Evolutionary conservation across 2,797 vertebrate genomes (phyloP), one percentile per base, ranked within the genome.

Genomic region (Sebastes glaucus): DNA sequence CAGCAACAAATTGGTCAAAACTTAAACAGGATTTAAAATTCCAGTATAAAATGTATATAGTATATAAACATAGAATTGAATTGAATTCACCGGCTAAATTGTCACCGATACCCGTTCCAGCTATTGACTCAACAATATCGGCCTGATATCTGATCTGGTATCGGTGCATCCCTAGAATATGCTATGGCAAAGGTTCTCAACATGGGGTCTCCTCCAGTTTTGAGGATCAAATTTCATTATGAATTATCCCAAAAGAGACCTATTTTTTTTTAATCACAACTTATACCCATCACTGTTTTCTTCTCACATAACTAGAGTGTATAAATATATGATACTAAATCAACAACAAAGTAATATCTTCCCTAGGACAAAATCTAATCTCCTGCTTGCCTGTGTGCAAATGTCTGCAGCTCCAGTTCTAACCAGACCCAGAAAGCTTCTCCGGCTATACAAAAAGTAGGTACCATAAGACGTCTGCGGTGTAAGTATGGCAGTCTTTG

Each of bases 401-500:
- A 61, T 72, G 27, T 62, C 53, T 71, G n/a, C 32, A 68, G 57
- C 42, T 55, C 3, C 62, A 42, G 10, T 77, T 59, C 56, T 11
- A 74, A 52, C 16, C 27, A 71, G 65, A 75, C 46, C 52, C 38
- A 27, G 22, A 78, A 84, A 80, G 67, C 66, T 65, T 74, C 61
- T 73, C 28, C 38, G 53, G 53, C 32, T 27, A 38, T 11, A 77
- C 57, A 80, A 63, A 79, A 68, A 60, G 49, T 22, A 74, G 63
- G 74, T 25, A 46, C n/a, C 25, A 0, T 38, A 65, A 83, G 67
- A 74, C 23, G 42, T 65, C 38, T 80, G 57, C 55, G 55, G 65
- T 61, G 9, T 46, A 69, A 82, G 59, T 78, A n/a, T 69, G 59
- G 57, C 4, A 66, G 38, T 59, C 80, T 87, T 84, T 85, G 81